Percentiles rank a stretch among this genome's conserved stretches.
phyloP scores from a whole-genome alignment of 2,113 vertebrate species.

The Toxostoma redivivum region DNA sequence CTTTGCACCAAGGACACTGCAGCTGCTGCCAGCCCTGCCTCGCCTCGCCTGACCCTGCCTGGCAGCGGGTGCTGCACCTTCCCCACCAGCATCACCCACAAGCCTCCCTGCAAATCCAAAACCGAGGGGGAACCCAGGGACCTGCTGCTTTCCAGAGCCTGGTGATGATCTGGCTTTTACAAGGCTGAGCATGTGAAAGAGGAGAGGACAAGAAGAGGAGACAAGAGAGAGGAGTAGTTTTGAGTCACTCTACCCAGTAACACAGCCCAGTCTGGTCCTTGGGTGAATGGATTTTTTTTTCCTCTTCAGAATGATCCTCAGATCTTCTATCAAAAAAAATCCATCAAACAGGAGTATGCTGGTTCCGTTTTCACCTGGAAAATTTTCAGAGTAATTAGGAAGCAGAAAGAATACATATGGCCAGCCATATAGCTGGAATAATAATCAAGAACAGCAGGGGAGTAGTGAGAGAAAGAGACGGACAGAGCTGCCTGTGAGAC shows the following conservation, averaged over 20 bases:
- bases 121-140: fast-evolving
- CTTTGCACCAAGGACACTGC: not conserved
- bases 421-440: slow-evolving; percentile 32
- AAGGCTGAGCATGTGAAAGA: not conserved
- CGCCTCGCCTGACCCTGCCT: not conserved
- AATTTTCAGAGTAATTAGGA: slow-evolving; percentile 21
- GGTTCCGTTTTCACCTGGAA: slow-evolving; percentile 3
- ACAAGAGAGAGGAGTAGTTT: not conserved
- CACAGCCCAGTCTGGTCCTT: not conserved
- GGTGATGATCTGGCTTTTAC: not conserved
- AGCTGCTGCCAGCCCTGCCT: not conserved
- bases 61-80: fast-evolving
- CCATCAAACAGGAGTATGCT: not conserved
- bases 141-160: not conserved
- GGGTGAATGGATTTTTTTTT: not conserved
- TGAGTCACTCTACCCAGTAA: not conserved
- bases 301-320: not conserved
- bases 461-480: not conserved
- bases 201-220: not conserved
- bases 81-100: not conserved
- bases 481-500: not conserved
- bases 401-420: slow-evolving; percentile 52
- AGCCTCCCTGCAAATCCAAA: not conserved
- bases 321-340: not conserved
- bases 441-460: slow-evolving; percentile 16